A percentile compares a stretch with the other conserved stretches of the same genome.
These are phyloP conservation scores for Clarias magur DNA, from an alignment of 2,113 vertebrate species.

Conservation along the genomic window DNA sequence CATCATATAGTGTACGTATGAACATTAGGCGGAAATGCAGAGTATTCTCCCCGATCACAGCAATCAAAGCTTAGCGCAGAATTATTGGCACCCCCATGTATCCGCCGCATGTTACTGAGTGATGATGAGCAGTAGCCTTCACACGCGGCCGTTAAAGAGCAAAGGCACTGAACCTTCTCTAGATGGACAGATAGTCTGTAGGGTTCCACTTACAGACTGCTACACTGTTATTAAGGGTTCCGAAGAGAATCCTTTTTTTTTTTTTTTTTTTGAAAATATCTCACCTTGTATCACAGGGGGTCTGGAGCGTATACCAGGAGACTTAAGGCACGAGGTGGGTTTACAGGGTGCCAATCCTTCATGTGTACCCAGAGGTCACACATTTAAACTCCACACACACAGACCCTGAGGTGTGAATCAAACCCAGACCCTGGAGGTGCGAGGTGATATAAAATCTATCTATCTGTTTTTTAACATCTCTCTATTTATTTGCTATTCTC, in stretches of 20 bases:
- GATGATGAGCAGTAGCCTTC: background rate
- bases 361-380: no score
- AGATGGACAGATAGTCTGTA: no score
- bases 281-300: no score
- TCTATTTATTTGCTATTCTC: background rate
- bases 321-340: no score
- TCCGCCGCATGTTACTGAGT: background rate
- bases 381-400: no score
- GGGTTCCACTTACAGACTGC: background rate
- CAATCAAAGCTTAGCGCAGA: background rate
- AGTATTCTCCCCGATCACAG: background rate
- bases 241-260: background rate
- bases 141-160: background rate
- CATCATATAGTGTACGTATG: background rate
- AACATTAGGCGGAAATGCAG: background rate
- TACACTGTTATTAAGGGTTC: background rate
- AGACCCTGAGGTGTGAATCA: no score
- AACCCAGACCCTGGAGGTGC: no score
- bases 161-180: background rate
- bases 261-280: no score
- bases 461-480: no score
- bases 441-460: no score
- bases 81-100: background rate
- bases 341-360: no score
- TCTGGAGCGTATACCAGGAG: no score